phyloP scores from a whole-genome alignment of 2,888 invertebrate species.

The Tipula helvola region DNA sequence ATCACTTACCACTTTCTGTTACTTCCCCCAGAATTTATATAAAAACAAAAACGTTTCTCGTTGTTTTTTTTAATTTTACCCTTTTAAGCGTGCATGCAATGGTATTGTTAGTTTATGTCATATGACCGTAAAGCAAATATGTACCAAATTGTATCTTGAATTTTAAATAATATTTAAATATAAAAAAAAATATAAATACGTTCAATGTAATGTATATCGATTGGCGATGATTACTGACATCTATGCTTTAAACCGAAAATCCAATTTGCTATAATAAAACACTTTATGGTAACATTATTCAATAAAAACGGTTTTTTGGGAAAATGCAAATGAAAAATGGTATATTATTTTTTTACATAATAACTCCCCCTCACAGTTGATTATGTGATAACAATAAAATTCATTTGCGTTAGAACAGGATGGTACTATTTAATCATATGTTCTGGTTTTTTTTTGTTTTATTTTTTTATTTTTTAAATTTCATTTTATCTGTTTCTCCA shows the following conservation, averaged over 20 bases:
- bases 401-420: background rate
- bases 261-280: background rate
- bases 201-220: no score
- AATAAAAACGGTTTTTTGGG: background rate
- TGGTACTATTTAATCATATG: background rate
- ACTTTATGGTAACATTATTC: background rate
- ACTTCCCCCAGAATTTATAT: no score
- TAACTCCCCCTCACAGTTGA: background rate
- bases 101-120: no score
- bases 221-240: background rate
- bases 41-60: no score
- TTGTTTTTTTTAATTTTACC: no score
- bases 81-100: no score
- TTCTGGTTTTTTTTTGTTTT: background rate
- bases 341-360: background rate
- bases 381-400: background rate
- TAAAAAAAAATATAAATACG: no score
- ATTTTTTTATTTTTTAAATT: background rate
- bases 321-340: background rate
- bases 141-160: no score
- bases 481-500: constrained; percentile 4
- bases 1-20: no score
- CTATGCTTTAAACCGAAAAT: background rate
- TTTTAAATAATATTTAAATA: no score
- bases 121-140: no score